Percentiles rank a stretch among this genome's conserved stretches.
Evolutionary conservation across 1,140 invertebrate genomes (phyloP).

Genomic region (Heliconius nattereri): DNA sequence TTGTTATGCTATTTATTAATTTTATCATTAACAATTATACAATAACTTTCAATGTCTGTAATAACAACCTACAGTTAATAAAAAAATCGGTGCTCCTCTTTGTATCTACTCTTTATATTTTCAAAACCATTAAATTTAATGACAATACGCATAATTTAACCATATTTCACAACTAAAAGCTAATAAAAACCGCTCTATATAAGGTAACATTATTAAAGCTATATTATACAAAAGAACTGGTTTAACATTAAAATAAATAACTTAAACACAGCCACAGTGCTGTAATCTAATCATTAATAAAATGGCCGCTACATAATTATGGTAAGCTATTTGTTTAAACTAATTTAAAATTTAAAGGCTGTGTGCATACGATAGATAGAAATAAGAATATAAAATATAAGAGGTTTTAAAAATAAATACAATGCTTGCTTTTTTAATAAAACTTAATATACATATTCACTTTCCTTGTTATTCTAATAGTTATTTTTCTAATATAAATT

Average conservation of each 20-base stretch:
- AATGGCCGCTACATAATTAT: conserved; percentile 25
- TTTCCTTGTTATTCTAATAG: too few relatives aligned
- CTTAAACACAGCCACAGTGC: conserved; percentile 25
- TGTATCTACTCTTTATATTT: background rate
- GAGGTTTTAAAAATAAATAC: too few relatives aligned
- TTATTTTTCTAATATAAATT: background rate
- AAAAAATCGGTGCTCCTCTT: background rate
- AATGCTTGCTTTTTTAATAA: too few relatives aligned
- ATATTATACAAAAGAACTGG: background rate
- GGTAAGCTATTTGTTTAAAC: conserved; percentile 38
- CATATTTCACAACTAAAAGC: background rate
- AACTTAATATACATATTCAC: too few relatives aligned
- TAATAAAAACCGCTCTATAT: background rate
- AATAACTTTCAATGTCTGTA: too few relatives aligned
- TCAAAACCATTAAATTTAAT: background rate
- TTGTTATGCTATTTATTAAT: too few relatives aligned
- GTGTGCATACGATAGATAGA: background rate
- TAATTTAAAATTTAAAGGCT: conserved; percentile 33
- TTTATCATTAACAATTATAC: too few relatives aligned
- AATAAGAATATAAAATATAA: too few relatives aligned
- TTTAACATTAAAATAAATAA: conserved; percentile 35
- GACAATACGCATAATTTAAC: background rate
- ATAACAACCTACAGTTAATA: background rate
- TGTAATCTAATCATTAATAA: conserved; percentile 36
- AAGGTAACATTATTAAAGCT: background rate